Percentiles rank a stretch among this genome's conserved stretches.
These are phyloP conservation scores for Nycticryphes semicollaris DNA, from an alignment of 2,113 vertebrate species.

Conservation along the genomic window DNA sequence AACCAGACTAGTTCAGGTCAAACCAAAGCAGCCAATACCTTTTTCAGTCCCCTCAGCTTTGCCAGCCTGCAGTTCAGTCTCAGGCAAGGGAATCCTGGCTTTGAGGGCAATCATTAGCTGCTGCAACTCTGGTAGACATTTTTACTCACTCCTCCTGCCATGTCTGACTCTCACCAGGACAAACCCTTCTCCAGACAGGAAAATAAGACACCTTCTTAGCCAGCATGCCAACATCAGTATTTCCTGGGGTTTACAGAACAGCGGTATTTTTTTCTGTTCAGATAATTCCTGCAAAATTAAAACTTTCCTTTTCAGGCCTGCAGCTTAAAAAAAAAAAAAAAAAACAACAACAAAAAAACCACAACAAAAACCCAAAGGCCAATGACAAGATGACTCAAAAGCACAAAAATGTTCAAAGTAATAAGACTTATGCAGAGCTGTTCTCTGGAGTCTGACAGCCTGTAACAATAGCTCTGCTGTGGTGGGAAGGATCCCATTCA, in stretches of 20 bases:
- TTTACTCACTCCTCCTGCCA: neutral
- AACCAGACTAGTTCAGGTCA: neutral
- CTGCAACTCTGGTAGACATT: neutral
- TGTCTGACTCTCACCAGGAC: neutral
- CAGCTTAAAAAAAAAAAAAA: neutral
- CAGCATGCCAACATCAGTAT: neutral
- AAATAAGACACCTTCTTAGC: neutral
- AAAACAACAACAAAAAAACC: neutral
- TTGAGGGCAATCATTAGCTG: neutral
- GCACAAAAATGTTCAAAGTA: neutral
- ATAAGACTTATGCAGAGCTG: neutral
- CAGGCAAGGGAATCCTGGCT: neutral
- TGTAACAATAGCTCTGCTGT: neutral
- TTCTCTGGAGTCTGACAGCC: neutral
- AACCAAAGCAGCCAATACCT: neutral
- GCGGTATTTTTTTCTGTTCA: neutral
- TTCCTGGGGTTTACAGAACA: neutral
- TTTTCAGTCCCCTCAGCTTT: neutral
- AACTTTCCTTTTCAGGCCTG: neutral
- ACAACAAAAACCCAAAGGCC: neutral
- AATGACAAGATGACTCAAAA: no score
- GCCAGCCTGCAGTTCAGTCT: neutral
- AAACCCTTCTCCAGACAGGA: neutral
- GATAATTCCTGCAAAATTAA: neutral
- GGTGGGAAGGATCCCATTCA: neutral